A percentile compares a stretch with the other conserved stretches of the same genome.
Conservation (phyloP, 2,113 vertebrate genomes). For the Egretta garzetta region DNA sequence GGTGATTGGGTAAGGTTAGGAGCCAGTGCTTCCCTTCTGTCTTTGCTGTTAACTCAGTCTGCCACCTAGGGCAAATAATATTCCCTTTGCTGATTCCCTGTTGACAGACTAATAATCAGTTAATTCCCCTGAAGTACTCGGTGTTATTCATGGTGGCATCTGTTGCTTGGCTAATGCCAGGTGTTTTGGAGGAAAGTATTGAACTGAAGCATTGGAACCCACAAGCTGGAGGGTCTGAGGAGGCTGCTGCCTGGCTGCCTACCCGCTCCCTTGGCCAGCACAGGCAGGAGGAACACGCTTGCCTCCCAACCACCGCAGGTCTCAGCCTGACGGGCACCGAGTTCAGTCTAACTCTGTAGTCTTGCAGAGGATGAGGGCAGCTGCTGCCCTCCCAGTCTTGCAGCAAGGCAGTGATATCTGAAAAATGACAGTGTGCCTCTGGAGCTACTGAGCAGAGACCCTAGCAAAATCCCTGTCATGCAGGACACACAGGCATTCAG, state of each 20-base stretch:
- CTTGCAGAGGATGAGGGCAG: neutral
- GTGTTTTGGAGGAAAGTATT: neutral
- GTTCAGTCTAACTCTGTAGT: neutral
- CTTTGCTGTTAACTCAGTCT: neutral
- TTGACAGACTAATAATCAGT: neutral
- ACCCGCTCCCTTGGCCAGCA: rapidly evolving
- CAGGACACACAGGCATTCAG: too few relatives aligned
- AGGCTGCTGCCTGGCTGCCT: neutral
- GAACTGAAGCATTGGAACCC: neutral
- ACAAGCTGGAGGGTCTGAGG: neutral
- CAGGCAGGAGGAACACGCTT: neutral
- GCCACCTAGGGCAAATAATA: neutral
- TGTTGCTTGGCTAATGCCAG: neutral
- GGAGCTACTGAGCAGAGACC: neutral
- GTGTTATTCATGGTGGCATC: neutral
- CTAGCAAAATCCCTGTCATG: neutral
- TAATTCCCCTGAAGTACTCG: neutral
- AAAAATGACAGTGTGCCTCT: neutral
- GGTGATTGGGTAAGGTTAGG: neutral
- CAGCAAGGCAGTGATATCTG: neutral
- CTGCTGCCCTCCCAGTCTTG: neutral
- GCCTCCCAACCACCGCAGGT: neutral
- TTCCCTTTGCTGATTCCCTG: neutral
- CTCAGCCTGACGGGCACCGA: rapidly evolving
- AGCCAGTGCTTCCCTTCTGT: neutral